A percentile compares a stretch with the other conserved stretches of the same genome.
phyloP scores from a whole-genome alignment of 2,797 vertebrate species.

The Rhinoraja longicauda region DNA sequence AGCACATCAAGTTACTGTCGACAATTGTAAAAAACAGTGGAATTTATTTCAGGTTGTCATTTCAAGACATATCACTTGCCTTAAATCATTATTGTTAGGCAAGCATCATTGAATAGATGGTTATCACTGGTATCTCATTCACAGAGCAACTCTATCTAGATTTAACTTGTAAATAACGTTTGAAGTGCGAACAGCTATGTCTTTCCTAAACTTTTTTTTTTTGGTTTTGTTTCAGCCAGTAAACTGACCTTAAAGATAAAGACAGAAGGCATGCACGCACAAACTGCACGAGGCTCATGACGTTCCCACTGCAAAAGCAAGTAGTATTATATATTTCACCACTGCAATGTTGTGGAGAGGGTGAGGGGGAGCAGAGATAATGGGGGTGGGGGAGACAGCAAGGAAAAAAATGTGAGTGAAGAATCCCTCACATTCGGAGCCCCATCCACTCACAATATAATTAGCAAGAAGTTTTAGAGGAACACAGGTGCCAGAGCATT shows the following conservation, averaged over 20 bases:
- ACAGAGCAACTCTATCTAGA: not conserved
- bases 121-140: not conserved
- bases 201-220: not conserved
- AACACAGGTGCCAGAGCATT: not conserved
- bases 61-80: not conserved
- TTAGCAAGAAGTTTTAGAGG: not conserved
- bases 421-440: not conserved
- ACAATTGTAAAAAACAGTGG: not conserved
- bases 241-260: not conserved
- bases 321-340: not conserved
- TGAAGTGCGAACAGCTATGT: no score
- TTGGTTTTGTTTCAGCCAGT: not conserved
- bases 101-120: not conserved
- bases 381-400: not conserved
- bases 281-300: not conserved
- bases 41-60: not conserved
- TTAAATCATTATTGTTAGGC: not conserved
- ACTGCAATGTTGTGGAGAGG: not conserved
- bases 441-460: not conserved
- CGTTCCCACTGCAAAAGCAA: not conserved
- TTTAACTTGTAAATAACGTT: not conserved
- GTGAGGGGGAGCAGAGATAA: not conserved
- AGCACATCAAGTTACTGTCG: not conserved
- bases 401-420: not conserved
- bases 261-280: slow-evolving; percentile 6